These are phyloP conservation scores for Centroberyx gerrardi DNA, from an alignment of 2,797 vertebrate genomes.

Conservation along the genomic window DNA sequence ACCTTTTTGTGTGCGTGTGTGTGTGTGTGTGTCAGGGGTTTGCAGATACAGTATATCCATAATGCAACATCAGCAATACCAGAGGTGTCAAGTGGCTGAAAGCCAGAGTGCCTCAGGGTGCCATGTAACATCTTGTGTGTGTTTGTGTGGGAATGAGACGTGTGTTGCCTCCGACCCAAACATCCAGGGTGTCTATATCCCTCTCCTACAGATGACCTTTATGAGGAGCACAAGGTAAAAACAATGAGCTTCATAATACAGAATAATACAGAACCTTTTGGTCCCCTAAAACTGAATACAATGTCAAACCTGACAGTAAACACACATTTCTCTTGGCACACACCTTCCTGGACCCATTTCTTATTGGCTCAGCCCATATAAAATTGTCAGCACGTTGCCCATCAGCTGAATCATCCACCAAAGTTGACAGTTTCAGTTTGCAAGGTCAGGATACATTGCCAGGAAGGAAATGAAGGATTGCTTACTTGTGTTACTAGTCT, in stretches of 20 bases:
- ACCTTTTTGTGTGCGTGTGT: not conserved
- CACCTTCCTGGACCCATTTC: too few species aligned
- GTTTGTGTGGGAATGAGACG: not conserved
- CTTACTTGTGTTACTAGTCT: too few species aligned
- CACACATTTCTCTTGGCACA: not conserved
- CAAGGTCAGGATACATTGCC: too few species aligned
- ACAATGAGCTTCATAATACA: not conserved
- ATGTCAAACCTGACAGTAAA: not conserved
- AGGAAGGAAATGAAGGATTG: too few species aligned
- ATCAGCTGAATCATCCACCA: too few species aligned
- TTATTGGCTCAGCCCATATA: too few species aligned
- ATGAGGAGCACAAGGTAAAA: not conserved
- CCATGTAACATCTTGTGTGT: constrained; percentile 3
- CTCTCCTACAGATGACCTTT: not conserved
- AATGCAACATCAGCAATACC: constrained; percentile 10
- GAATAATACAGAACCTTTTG: not conserved
- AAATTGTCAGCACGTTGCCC: too few species aligned
- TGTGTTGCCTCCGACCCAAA: not conserved
- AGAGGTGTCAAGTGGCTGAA: not conserved
- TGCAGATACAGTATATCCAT: not conserved
- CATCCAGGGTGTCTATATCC: too few species aligned
- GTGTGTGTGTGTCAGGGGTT: not conserved
- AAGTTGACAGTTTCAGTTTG: too few species aligned
- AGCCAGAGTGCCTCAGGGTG: constrained; percentile 6
- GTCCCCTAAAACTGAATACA: not conserved